Conservation (phyloP, 1,140 invertebrate species). For the Maniola jurtina region DNA sequence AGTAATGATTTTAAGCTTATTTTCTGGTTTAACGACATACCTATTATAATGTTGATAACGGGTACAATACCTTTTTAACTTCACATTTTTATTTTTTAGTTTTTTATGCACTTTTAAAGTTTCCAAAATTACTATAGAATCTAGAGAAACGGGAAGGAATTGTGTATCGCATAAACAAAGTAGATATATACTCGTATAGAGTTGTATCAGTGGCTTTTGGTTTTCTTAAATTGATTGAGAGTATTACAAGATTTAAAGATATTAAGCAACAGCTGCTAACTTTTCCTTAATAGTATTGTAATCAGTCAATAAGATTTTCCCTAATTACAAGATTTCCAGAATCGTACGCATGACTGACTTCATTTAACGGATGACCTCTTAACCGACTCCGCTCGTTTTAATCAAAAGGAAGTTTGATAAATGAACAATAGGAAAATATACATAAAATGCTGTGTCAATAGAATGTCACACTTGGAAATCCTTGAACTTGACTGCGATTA, state of each 20-base stretch:
- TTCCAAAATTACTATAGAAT: no score
- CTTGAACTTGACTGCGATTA: neutral
- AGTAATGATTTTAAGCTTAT: no score
- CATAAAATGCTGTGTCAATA: neutral
- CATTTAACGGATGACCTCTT: slow-evolving; percentile 22
- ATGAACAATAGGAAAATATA: neutral
- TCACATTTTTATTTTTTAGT: no score
- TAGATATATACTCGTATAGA: no score
- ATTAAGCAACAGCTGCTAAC: neutral
- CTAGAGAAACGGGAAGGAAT: no score
- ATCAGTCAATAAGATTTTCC: slow-evolving; percentile 18
- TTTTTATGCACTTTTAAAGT: no score
- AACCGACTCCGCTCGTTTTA: slow-evolving; percentile 7
- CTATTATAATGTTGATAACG: no score
- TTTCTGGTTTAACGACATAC: no score
- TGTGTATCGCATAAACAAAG: no score
- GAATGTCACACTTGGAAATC: neutral
- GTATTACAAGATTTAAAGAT: neutral
- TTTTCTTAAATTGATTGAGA: neutral
- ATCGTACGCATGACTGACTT: slow-evolving; percentile 23
- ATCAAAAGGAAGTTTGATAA: slow-evolving; percentile 11
- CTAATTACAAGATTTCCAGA: slow-evolving; percentile 26
- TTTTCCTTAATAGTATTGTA: slow-evolving; percentile 25
- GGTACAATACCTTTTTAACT: no score
- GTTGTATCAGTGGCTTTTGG: no score